These are phyloP conservation scores for Drosophila miranda DNA, from an alignment of 1,140 invertebrate genomes.

Conservation along the genomic window DNA sequence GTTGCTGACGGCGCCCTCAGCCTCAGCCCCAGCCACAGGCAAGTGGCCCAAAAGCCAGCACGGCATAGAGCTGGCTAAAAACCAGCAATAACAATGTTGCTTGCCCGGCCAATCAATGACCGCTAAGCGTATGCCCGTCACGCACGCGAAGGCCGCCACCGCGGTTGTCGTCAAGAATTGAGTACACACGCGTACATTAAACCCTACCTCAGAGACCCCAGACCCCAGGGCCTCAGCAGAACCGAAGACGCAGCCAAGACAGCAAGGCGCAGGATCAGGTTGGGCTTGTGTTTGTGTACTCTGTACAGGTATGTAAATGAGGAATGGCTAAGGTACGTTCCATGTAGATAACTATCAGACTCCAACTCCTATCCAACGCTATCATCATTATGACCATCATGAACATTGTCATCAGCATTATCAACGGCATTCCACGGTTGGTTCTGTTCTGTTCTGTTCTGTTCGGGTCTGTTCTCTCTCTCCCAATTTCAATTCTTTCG, in stretches of 20 bases:
- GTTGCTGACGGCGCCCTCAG: conserved; percentile 73
- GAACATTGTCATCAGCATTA: conserved; percentile 57
- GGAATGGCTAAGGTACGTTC: conserved; percentile 22
- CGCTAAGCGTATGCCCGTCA: conserved; percentile 75
- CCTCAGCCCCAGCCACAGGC: neutral
- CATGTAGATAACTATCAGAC: conserved; percentile 61
- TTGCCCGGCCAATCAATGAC: conserved; percentile 71
- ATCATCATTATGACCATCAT: conserved; percentile 60
- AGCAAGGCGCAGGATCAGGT: conserved; percentile 34
- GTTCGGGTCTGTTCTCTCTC: conserved; percentile 32
- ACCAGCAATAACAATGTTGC: conserved; percentile 34
- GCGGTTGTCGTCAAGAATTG: conserved; percentile 52
- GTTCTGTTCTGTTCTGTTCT: conserved; percentile 49
- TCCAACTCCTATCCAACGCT: conserved; percentile 18
- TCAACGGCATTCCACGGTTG: conserved; percentile 66
- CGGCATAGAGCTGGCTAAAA: conserved; percentile 55
- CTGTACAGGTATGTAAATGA: conserved; percentile 66
- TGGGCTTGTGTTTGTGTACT: conserved; percentile 14
- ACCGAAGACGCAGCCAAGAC: conserved; percentile 22
- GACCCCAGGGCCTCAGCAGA: conserved; percentile 7
- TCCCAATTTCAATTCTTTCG: conserved; percentile 58
- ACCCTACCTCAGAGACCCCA: conserved; percentile 37
- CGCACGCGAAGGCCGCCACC: conserved; percentile 71
- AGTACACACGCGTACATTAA: conserved; percentile 70
- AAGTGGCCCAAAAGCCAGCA: conserved; percentile 5